A percentile compares a stretch with the other conserved stretches of the same genome.
Evolutionary conservation across 2,888 invertebrate genomes (phyloP).

Genomic region (Drosophila glabriapex): DNA sequence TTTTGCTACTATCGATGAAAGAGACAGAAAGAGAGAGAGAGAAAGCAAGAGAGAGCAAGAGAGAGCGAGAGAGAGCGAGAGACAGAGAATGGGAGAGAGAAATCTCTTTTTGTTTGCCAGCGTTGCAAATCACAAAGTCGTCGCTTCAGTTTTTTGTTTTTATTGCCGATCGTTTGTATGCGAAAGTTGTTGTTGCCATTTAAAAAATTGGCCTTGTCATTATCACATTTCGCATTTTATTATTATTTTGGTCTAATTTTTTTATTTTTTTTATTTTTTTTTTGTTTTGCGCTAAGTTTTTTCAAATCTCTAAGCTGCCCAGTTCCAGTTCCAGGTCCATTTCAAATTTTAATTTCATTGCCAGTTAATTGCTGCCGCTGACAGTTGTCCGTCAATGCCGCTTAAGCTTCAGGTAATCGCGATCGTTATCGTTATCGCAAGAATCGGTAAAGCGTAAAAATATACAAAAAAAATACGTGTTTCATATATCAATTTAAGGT

Average conservation of each 20-base stretch:
- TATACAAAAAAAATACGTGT: background rate
- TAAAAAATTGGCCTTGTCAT: conserved; percentile 27
- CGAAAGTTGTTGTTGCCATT: conserved; percentile 26
- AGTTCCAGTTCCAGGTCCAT: conserved; percentile 1
- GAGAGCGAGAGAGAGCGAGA: background rate
- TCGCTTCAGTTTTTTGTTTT: background rate
- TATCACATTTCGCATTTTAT: conserved; percentile 12
- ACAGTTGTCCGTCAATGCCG: conserved; percentile 47
- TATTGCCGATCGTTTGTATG: conserved; percentile 3
- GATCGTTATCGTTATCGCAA: conserved; percentile 8
- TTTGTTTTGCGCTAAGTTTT: background rate
- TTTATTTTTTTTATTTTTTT: background rate
- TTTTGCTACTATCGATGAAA: conserved; percentile 33
- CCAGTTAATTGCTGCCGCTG: conserved; percentile 44
- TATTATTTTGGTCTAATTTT: background rate
- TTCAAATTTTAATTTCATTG: conserved; percentile 8
- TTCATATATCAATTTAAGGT: background rate
- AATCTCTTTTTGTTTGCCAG: conserved; percentile 2
- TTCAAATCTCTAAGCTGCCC: conserved; percentile 34
- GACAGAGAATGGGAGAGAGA: background rate
- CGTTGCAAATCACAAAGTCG: conserved; percentile 17
- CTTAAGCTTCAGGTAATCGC: conserved; percentile 16
- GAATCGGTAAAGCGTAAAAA: background rate
- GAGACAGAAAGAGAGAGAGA: background rate
- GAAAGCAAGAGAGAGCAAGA: background rate